Evolutionary conservation across 2,888 invertebrate genomes (phyloP), one percentile per base, ranked within the genome.

Genomic region (Acrobasis repandana): DNA sequence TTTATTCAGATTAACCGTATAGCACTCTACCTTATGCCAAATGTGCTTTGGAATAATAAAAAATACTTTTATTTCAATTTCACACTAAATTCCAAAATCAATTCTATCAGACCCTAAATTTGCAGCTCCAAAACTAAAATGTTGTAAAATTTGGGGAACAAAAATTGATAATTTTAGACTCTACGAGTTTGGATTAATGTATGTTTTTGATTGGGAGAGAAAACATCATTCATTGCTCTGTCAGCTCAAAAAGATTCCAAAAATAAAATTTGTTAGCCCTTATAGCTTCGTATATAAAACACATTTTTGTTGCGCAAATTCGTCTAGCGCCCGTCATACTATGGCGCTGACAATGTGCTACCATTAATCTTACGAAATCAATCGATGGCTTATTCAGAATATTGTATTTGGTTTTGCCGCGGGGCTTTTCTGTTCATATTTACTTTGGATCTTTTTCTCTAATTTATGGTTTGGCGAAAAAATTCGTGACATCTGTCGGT

Each of bases 331-430:
- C 83, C 86, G 86, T 83, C 88, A 86, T 85, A 86, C 86, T 75
- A 83, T 90, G 90, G 80, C 84, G 86, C 90, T 91, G 90, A 92
- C 91, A 92, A 92, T 91, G 86, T 89, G 82, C 76, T 76, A 87
- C 87, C 91, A 93, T 93, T 92, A 91, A 93, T 93, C 92, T 92
- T 93, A 81, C 81, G 83, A 90, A 92, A 92, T 93, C 92, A 92
- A 93, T 92, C 92, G 91, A 92, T 92, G 90, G 91, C 88, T 90
- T 90, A 90, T 90, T 92, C 89, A 87, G 88, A 90, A 91, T 90
- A 89, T 90, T 87, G 89, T 90, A 86, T 91, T 90, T 86, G 90
- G 88, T 84, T 87, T 88, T 85, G 78, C 87, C 82, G 87, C 86
- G 83, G 83, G 83, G 83, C 83, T 89, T 90, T 80, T 88, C 73